Evolutionary conservation across 1,140 invertebrate genomes (phyloP), one percentile per base, ranked within the genome.

Genomic region (Amyelois transitella): DNA sequence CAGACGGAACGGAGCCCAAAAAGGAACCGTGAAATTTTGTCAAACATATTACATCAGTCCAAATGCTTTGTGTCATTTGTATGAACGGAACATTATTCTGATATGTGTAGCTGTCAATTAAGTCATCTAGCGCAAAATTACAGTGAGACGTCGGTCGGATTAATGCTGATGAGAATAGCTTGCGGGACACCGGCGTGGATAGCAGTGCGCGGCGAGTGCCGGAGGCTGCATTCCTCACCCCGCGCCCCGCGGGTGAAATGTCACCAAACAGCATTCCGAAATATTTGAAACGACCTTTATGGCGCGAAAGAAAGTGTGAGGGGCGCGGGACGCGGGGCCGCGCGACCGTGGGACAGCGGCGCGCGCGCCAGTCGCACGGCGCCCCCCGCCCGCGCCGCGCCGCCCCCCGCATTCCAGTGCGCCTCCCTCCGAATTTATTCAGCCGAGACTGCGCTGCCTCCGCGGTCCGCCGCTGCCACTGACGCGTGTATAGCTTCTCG

Each of bases 261-360:
- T 87, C 81, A 87, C 84, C 81, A 79, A 81, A 75, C 81, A 72
- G 77, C 81, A 85, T 85, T 87, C 84, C 84, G 72, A 85, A 87
- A 85, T 87, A 84, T 87, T 87, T 87, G 81, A 87, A 87, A 87
- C 84, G 84, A 85, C 84, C 84, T 87, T 83, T 85, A 87, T 85
- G 83, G 83, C 80, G 83, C 83, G 83, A 87, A 87, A 87, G 83
- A 87, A 85, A 87, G 83, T 85, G 80, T 66, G 58, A 64, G 79
- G 77, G 69, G 74, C 45, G 70, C 51, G 78, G 75, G 72, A 73
- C 61, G 75, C 66, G 72, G 74, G 71, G 72, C 60, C 66, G 68
- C 72, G 70, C 72, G 82, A 81, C 81, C 78, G 79, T 81, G 81
- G 81, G 81, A 81, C 80, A 82, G 83, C 70, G 80, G 72, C 77